Percentiles rank a stretch among this genome's conserved stretches.
These are phyloP conservation scores for Ditylenchus weischeri DNA, from an alignment of 2,888 invertebrate species.

Conservation along the genomic window DNA sequence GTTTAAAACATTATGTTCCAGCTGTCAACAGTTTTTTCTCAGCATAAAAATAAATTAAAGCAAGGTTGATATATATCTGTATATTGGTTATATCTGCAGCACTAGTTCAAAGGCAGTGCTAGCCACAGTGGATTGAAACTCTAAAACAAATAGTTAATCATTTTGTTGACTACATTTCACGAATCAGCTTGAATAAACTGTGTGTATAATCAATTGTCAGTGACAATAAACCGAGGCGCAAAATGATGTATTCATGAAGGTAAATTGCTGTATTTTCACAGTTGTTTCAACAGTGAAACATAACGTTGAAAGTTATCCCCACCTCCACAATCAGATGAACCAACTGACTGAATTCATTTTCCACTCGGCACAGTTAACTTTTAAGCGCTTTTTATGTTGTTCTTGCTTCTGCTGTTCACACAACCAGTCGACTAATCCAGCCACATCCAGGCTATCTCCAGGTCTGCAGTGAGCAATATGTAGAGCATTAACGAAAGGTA, in stretches of 20 bases:
- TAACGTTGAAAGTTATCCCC: too few relatives aligned
- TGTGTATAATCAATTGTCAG: too few relatives aligned
- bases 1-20: too few relatives aligned
- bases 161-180: too few relatives aligned
- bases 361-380: constrained; percentile 6
- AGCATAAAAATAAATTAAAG: too few relatives aligned
- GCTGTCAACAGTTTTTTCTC: too few relatives aligned
- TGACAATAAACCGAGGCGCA: too few relatives aligned
- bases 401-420: neutral
- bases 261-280: too few relatives aligned
- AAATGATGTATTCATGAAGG: too few relatives aligned
- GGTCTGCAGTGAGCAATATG: constrained; percentile 8
- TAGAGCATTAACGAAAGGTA: neutral
- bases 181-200: too few relatives aligned
- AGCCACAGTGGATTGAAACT: neutral
- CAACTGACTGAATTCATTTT: neutral
- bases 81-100: neutral
- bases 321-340: neutral
- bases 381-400: neutral
- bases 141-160: neutral
- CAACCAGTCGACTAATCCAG: neutral
- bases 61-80: too few relatives aligned
- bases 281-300: too few relatives aligned
- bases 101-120: constrained; percentile 2
- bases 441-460: neutral